Evolutionary conservation across 2,888 invertebrate genomes (phyloP), one percentile per base, ranked within the genome.

Genomic region (Marasmarcha lunaedactyla): DNA sequence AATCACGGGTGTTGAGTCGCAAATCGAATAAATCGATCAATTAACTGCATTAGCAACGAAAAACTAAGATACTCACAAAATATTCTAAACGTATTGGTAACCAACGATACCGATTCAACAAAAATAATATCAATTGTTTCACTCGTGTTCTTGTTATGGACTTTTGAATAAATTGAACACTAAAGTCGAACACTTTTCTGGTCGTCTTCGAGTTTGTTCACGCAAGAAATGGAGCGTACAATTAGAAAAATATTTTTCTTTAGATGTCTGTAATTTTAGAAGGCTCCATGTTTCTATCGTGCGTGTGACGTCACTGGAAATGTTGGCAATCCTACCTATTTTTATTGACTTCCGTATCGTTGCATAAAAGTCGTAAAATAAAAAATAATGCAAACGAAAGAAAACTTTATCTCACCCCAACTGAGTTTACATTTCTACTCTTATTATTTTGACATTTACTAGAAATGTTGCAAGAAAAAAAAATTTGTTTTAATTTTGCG

Each of bases 281-380:
- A 67, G 73, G 68, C 71, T 66, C 65, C 63, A 68, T 69, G 59
- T 62, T 70, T 73, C 69, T 64, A 65, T 71, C 65, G 57, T 54
- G 69, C 52, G 56, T 54, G 69, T 83, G 84, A 84, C 84, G 84
- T 84, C 84, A 84, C 69, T 63, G 62, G 59, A 67, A 77, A 72
- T 71, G 83, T 79, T 78, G 83, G 79, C 81, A 77, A 78, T 78
- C 79, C 78, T 34, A n/a, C 30, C 14, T 81, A 81, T 79, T 83
- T 81, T 77, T 73, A 66, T 14, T 14, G 57, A 74, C 65, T 78
- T 79, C 77, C 76, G 71, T 66, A 62, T 64, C 63, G 59, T 59
- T 59, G 58, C 54, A 64, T 60, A 62, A 63, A 70, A 70, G 68
- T 59, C 68, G 55, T 66, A 71, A 45, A 56, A 49, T 47, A 53